phyloP scores from a whole-genome alignment of 2,113 vertebrate genomes.

The Xenopus borealis region DNA sequence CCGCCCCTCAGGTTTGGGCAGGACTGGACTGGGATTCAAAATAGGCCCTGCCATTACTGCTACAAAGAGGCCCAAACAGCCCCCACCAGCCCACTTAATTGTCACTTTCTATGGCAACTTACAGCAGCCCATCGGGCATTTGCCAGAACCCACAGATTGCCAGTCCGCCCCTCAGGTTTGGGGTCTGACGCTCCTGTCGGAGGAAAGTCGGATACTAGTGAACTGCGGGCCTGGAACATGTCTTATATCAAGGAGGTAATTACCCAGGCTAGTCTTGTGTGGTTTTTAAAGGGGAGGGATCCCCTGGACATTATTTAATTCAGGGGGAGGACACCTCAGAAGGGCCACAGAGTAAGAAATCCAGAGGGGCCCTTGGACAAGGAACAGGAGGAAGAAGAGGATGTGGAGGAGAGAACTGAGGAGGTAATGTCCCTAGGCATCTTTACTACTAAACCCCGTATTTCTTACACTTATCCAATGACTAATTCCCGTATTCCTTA shows the following conservation, averaged over 20 bases:
- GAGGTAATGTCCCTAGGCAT: background rate
- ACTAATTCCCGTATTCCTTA: too few species aligned
- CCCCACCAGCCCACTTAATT: too few species aligned
- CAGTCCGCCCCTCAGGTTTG: too few species aligned
- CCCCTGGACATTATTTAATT: background rate
- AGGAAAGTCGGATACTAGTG: slow-evolving; percentile 84
- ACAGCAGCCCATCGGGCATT: too few species aligned
- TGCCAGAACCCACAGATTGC: too few species aligned
- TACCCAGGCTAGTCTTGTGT: background rate
- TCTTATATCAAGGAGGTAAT: slow-evolving; percentile 69
- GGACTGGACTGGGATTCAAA: too few species aligned
- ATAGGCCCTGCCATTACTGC: too few species aligned
- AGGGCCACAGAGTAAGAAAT: slow-evolving; percentile 82
- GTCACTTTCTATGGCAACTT: too few species aligned
- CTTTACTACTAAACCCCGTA: too few species aligned
- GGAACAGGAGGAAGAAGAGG: slow-evolving; percentile 50
- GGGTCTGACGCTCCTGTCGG: slow-evolving; percentile 80
- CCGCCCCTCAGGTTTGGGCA: slow-evolving; percentile 72
- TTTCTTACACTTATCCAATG: background rate
- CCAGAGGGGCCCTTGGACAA: slow-evolving; percentile 59
- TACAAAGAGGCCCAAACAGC: too few species aligned
- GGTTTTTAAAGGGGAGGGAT: too few species aligned
- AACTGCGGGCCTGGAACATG: slow-evolving; percentile 90
- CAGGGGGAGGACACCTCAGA: slow-evolving; percentile 74
- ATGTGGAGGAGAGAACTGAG: slow-evolving; percentile 72